Percentiles rank a stretch among this genome's conserved stretches.
phyloP scores from a whole-genome alignment of 2,888 invertebrate genomes.

The Drosophila nigritarsus region DNA sequence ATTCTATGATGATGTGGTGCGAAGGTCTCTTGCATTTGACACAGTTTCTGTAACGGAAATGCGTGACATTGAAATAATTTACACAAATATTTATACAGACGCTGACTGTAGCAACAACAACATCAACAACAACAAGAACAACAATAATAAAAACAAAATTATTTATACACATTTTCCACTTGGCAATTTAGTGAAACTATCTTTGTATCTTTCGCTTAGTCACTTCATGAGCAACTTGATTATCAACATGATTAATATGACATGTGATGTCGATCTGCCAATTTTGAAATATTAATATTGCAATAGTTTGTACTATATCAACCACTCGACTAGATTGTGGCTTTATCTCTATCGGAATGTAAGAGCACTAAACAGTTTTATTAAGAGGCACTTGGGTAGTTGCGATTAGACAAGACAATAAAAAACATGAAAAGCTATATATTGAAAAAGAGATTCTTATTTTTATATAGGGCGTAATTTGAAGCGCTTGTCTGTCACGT shows the following conservation, averaged over 20 bases:
- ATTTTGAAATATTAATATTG: not conserved
- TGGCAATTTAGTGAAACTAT: not conserved
- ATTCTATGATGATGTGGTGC: constrained; percentile 37
- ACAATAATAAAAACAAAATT: constrained; percentile 7
- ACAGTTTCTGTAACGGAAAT: constrained; percentile 47
- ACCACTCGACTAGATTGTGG: not conserved
- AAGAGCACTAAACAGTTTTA: not conserved
- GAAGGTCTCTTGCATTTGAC: constrained; percentile 45
- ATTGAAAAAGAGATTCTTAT: constrained; percentile 3
- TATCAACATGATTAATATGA: not conserved
- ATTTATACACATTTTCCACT: not conserved
- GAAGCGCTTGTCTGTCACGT: constrained; percentile 55
- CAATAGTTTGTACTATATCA: not conserved
- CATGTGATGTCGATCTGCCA: constrained; percentile 14
- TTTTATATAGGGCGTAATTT: constrained; percentile 1
- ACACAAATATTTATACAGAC: constrained; percentile 9
- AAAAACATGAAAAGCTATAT: not conserved
- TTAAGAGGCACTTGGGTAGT: constrained; percentile 6
- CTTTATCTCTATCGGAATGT: constrained; percentile 1
- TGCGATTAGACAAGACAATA: not conserved
- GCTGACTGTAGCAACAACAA: not conserved
- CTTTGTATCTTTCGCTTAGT: constrained; percentile 15
- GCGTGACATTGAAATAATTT: constrained; percentile 46
- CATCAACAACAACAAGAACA: not conserved
- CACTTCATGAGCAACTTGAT: constrained; percentile 14